These are phyloP conservation scores for Melanotaenia duboulayi DNA, from an alignment of 2,113 vertebrate species.

Conservation along the genomic window DNA sequence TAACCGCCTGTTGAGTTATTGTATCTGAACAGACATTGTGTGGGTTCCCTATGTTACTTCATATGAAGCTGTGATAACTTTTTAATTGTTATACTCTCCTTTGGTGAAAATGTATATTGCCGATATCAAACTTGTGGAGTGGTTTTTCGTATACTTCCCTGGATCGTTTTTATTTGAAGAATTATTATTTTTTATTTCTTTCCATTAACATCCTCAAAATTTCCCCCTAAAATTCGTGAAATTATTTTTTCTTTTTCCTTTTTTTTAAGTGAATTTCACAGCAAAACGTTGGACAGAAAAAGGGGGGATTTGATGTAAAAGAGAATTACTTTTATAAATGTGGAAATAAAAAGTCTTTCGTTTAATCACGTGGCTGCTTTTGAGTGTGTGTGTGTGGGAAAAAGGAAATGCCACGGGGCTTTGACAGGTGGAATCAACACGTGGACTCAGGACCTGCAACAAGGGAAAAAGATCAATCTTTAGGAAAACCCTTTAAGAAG, in stretches of 20 bases:
- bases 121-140: conserved; percentile 96
- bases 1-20: conserved; percentile 67
- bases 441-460: conserved; percentile 13
- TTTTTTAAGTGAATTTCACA: conserved; percentile 57
- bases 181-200: background rate
- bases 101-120: conserved; percentile 94
- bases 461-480: background rate
- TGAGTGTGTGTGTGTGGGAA: conserved; percentile 27
- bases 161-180: conserved; percentile 65
- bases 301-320: conserved; percentile 79
- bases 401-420: background rate
- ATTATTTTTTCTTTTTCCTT: conserved; percentile 36
- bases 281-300: conserved; percentile 57
- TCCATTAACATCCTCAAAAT: conserved; percentile 55
- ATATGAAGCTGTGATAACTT: conserved; percentile 79
- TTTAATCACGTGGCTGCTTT: conserved; percentile 75
- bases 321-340: conserved; percentile 92
- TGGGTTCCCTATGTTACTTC: conserved; percentile 80
- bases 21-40: conserved; percentile 81
- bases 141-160: conserved; percentile 86
- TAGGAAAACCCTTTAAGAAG: too few species aligned
- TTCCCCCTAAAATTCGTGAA: conserved; percentile 45
- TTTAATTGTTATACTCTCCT: conserved; percentile 83
- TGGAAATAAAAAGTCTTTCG: conserved; percentile 96
- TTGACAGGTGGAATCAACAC: conserved; percentile 32